Conservation (phyloP, 35 echinoderm and acorn worm species). For the Apostichopus parvimensis region DNA sequence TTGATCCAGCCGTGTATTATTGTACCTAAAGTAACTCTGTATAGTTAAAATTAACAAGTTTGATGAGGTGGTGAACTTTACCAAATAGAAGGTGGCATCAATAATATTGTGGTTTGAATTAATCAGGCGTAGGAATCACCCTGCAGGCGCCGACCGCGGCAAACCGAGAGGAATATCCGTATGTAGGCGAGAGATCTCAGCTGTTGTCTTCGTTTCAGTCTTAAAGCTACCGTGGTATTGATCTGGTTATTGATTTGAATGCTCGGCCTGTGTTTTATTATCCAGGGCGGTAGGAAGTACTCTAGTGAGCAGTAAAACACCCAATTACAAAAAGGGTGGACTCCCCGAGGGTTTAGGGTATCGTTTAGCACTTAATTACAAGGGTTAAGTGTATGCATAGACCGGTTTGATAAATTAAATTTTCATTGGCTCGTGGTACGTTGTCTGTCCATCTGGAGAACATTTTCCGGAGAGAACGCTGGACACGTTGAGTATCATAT, state of each 20-base stretch:
- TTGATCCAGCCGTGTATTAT: too few species aligned
- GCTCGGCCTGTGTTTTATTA: neutral
- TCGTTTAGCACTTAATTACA: neutral
- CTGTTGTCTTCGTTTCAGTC: neutral
- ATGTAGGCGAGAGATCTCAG: neutral
- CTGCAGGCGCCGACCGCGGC: neutral
- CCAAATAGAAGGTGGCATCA: neutral
- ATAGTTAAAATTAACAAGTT: constrained; percentile 1
- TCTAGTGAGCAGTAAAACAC: neutral
- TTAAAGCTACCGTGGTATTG: neutral
- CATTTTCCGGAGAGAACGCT: too few species aligned
- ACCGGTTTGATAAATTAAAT: too few species aligned
- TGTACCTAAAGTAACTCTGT: neutral
- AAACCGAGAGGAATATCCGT: neutral
- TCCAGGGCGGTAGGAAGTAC: neutral
- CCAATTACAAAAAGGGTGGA: neutral
- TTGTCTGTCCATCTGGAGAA: too few species aligned
- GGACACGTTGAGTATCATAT: too few species aligned
- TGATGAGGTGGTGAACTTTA: neutral
- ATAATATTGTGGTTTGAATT: neutral
- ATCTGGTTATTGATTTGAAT: neutral
- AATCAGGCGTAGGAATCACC: neutral
- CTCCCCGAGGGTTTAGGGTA: neutral
- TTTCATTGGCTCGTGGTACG: too few species aligned
- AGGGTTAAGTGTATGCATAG: neutral